Evolutionary conservation across 2,113 vertebrate genomes (phyloP), one percentile per base, ranked within the genome.

Genomic region (human): DNA sequence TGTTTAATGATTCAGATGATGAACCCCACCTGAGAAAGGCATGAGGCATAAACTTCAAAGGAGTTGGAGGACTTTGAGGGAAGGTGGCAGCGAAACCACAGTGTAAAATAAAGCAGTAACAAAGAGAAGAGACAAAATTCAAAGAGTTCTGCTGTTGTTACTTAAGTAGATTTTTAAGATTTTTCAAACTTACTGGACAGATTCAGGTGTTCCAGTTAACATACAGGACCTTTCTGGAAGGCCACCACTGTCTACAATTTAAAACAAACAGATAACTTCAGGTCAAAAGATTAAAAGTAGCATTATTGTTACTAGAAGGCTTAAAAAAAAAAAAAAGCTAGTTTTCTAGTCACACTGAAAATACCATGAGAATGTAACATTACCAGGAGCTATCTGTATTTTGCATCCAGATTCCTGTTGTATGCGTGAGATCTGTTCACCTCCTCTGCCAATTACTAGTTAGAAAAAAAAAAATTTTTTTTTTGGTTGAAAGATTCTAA

Each of bases 301-400:
- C 8, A 93, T 70, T 6, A 57, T n/a, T 90, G 88, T 91, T 10
- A 94, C 45, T 27, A 92, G 2, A 3, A 86, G 70, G 9, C 70
- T 81, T 66, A 89, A 90, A 93, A 82, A 50, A 64, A 64, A 64
- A 61, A 64, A 6, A 3, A 87, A 5, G 6, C 27, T 96, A 20
- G 3, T 79, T 94, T 90, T 85, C 80, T 25, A 96, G 40, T 72
- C 52, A 93, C 52, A 93, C 30, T 79, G 17, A 92, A 70, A 83
- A 93, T 23, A 72, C 0, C 2, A 55, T 89, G 57, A 43, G 3
- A 97, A 50, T 3, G 83, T 3, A 89, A 88, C 97, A 61, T 98
- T 99, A 99, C 99, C 99, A 89, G 99, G 99, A 17, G 99, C 99
- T 93, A 99, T 99, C 98, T 99, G 99, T 99, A 99, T 99, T 99